Base-by-base conservation (phyloP, 2,888 invertebrate genomes). In the Trissolcus japonicus region DNA sequence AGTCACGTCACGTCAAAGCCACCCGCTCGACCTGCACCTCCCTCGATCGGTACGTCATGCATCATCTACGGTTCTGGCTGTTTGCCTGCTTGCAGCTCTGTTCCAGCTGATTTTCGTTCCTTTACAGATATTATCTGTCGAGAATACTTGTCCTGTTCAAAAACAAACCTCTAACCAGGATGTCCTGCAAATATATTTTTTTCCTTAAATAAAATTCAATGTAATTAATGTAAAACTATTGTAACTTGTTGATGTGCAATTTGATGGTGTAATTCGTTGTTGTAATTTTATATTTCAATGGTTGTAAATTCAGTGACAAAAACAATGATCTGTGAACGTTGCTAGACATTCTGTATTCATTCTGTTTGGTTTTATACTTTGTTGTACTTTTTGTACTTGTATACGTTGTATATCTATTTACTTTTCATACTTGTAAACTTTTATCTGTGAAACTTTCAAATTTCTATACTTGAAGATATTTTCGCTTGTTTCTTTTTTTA, bases 21-120 rank as follows among this genome's bases (percentile, higher is more conserved):
- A 84, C 88, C 88, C 80, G 87, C 86, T 80, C 86, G 88, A 84
- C 89, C 89, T 83, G 88, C 88, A 86, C 89, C 88, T 83, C 86
- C 85, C 83, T 85, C 83, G 78, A 86, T 87, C 83, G 89, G 88
- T 89, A 89, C 82, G 89, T 89, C 85, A 83, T 77, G 82, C 78
- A 82, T 80, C 78, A 79, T 79, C 63, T 80, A 63, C 79, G 79
- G 69, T 78, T 69, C 73, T 72, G 75, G 73, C 72, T 51, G 60
- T 74, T 25, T 76, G 69, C 72, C 51, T 69, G 66, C 72, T 60
- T 74, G 65, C 73, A 63, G 11, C 57, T 69, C 75, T 71, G 16
- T 74, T 19, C 7, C 46, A 46, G 16, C 53, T 25, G 14, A 25
- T 67, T 60, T n/a, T 59, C 25, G 21, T 54, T 25, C n/a, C 29